phyloP scores from a whole-genome alignment of 2,888 invertebrate genomes.

The Callyntrura sp. region DNA sequence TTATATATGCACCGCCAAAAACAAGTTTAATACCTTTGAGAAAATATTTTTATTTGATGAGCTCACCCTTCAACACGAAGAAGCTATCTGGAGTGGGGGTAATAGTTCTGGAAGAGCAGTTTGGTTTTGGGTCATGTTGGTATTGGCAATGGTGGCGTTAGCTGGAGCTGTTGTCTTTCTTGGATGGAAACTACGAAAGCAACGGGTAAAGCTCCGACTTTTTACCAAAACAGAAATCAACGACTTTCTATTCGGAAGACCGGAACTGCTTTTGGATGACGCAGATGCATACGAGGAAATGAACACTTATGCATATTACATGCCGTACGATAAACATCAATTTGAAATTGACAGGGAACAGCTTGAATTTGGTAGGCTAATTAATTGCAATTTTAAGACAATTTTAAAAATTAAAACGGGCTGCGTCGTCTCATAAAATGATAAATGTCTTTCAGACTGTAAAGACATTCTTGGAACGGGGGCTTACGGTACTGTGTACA shows the following conservation, averaged over 20 bases:
- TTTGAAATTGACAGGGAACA: slow-evolving; percentile 67
- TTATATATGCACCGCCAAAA: slow-evolving; percentile 73
- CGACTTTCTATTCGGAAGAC: slow-evolving; percentile 75
- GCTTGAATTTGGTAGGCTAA: slow-evolving; percentile 56
- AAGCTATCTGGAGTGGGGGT: no score
- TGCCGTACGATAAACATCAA: slow-evolving; percentile 71
- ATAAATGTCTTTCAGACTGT: slow-evolving; percentile 43
- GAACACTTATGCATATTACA: slow-evolving; percentile 72
- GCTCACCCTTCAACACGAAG: no score
- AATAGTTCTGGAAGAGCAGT: slow-evolving; percentile 18
- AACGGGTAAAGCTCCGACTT: slow-evolving; percentile 48
- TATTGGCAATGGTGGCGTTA: neutral
- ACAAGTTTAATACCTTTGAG: slow-evolving; percentile 62
- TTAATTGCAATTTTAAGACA: no score
- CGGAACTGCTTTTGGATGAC: slow-evolving; percentile 61
- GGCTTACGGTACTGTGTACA: slow-evolving; percentile 72
- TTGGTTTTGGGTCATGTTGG: slow-evolving; percentile 36
- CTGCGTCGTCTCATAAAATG: no score
- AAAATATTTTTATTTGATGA: slow-evolving; percentile 61
- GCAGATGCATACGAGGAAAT: slow-evolving; percentile 60
- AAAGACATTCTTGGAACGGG: slow-evolving; percentile 72
- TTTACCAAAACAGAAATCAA: slow-evolving; percentile 73
- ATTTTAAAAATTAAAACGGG: neutral
- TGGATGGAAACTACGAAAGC: slow-evolving; percentile 61
- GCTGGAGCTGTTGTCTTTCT: slow-evolving; percentile 42